Base-by-base conservation (phyloP, 2,113 vertebrate genomes). In the Tonatia bakeri region DNA sequence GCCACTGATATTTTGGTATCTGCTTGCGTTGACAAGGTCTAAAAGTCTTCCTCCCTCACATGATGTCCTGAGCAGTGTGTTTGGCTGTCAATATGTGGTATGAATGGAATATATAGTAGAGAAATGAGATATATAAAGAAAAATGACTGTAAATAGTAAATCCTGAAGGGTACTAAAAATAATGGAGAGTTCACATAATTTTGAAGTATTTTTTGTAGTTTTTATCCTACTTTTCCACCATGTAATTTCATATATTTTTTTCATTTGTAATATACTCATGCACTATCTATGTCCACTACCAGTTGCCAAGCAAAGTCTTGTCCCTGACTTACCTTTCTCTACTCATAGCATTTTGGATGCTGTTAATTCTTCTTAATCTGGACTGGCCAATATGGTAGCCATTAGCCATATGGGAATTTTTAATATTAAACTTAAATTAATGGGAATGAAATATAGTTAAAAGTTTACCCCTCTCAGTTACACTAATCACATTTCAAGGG, bases 201-300 rank as follows among this genome's bases (percentile, higher is more conserved):
- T 81, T 50, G 4, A 76, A 54, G 26, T 9, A n/a, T 77, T 36
- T 14, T 83, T 90, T 70, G 59, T 73, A 50, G 43, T 13, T 89
- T 12, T 54, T 22, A 72, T 40, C 38, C 33, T 84, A 50, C 40
- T 89, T 94, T 86, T 70, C 28, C 13, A 69, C 10, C 4, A 20
- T 7, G 2, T 75, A 75, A 75, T 45, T 76, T 19, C 33, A 19
- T 50, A 47, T 38, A 1, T 5, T 26, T 28, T 56, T 69, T 84
- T 50, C 28, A 75, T 77, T 47, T n/a, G 13, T 59, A 22, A 33
- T 43, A 13, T 20, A 16, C 11, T 50, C 22, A 64, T 15, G 2
- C 0, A 11, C 26, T 7, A 2, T 47, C 2, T 36, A 43, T 73
- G 17, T 1, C 13, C 8, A 28, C 13, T 3, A 3, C 17, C 1